A percentile compares a stretch with the other conserved stretches of the same genome.
These are phyloP conservation scores for Panagrolaimus sp. DNA, from an alignment of 1,140 invertebrate genomes.

Conservation along the genomic window DNA sequence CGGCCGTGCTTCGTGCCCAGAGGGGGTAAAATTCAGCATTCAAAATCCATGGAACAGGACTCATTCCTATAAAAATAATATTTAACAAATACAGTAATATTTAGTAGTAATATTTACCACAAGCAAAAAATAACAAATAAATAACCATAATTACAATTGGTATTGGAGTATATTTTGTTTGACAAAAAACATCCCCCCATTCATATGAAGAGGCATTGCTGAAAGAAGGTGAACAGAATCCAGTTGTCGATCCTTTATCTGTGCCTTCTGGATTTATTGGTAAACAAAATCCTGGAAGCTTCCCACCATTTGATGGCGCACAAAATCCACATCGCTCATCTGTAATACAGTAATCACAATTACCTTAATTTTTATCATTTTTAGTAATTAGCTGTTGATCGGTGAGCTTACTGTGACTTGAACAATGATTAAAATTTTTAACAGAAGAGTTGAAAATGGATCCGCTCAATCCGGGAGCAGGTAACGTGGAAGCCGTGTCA, in stretches of 20 bases:
- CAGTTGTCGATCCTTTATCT: not conserved
- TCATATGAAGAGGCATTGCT: constrained; percentile 14
- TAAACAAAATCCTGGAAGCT: constrained; percentile 29
- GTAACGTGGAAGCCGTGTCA: constrained; percentile 16
- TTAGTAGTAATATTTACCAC: constrained; percentile 10
- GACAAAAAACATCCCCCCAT: constrained; percentile 38
- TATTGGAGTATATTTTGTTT: constrained; percentile 34
- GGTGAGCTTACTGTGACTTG: not conserved
- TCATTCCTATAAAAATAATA: constrained; percentile 61
- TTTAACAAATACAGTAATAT: not conserved
- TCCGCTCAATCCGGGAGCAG: not conserved
- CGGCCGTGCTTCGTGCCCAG: constrained; percentile 65
- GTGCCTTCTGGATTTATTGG: constrained; percentile 24
- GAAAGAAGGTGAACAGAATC: not conserved
- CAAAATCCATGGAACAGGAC: constrained; percentile 69
- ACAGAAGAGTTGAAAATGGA: not conserved
- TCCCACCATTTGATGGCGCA: not conserved
- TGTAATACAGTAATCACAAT: constrained; percentile 32
- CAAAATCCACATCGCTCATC: constrained; percentile 46
- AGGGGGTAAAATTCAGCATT: constrained; percentile 68
- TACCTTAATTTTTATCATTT: no score
- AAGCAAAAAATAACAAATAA: constrained; percentile 29
- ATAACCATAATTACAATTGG: constrained; percentile 48
- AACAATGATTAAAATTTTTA: not conserved
- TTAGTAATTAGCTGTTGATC: no score